phyloP scores from a whole-genome alignment of 2,888 invertebrate genomes.

The Drosophila affinis region DNA sequence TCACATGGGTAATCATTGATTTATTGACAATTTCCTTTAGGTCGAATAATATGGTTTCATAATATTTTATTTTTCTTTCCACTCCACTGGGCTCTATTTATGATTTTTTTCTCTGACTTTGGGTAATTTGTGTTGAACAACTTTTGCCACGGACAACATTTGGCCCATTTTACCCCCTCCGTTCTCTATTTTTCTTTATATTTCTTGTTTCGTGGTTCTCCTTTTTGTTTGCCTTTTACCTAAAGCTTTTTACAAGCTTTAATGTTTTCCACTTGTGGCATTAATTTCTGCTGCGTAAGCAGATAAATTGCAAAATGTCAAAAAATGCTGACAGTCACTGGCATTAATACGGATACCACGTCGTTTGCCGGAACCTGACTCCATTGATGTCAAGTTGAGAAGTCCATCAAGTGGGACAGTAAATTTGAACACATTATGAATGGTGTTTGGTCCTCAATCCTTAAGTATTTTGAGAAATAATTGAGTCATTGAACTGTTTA shows the following conservation, averaged over 20 bases:
- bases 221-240: slow-evolving; percentile 12
- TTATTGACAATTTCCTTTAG: not conserved
- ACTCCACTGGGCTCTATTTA: slow-evolving; percentile 40
- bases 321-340: slow-evolving; percentile 69
- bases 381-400: slow-evolving; percentile 24
- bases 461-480: not conserved
- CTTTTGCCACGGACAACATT: not conserved
- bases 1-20: slow-evolving; percentile 8
- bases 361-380: slow-evolving; percentile 16
- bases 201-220: not conserved
- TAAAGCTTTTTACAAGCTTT: slow-evolving; percentile 24
- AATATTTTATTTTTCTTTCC: slow-evolving; percentile 28
- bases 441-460: not conserved
- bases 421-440: slow-evolving; percentile 36
- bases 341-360: slow-evolving; percentile 62
- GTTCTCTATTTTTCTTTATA: not conserved
- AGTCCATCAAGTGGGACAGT: slow-evolving; percentile 33
- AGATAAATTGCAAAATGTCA: slow-evolving; percentile 74
- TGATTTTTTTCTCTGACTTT: slow-evolving; percentile 33
- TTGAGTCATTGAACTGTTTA: not conserved
- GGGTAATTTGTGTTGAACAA: slow-evolving; percentile 48
- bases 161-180: slow-evolving; percentile 18
- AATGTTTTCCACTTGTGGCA: slow-evolving; percentile 64
- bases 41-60: too few species aligned
- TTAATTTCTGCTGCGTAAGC: slow-evolving; percentile 77